phyloP scores from a whole-genome alignment of 2,888 invertebrate species.

The Serripes groenlandicus region DNA sequence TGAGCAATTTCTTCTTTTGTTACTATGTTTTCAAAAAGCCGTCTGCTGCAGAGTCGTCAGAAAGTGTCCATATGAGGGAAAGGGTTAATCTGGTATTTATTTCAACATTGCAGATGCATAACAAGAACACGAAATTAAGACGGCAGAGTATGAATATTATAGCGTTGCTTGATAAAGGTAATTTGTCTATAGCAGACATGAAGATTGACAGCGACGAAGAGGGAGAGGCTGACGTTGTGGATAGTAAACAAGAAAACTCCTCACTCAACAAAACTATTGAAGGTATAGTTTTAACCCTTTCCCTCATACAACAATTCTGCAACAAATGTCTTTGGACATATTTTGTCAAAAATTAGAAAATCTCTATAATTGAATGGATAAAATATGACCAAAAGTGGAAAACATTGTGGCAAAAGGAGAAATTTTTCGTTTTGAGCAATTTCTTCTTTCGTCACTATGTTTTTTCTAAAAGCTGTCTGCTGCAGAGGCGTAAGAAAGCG shows the following conservation, averaged over 20 bases:
- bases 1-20: slow-evolving; percentile 1
- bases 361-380: too few relatives aligned
- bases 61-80: neutral
- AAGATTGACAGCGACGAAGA: slow-evolving; percentile 42
- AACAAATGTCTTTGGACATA: too few relatives aligned
- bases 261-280: neutral
- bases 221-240: slow-evolving; percentile 37
- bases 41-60: too few relatives aligned
- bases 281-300: slow-evolving; percentile 8
- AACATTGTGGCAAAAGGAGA: too few relatives aligned
- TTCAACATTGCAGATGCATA: slow-evolving; percentile 60
- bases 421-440: too few relatives aligned
- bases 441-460: too few relatives aligned
- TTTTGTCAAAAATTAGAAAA: too few relatives aligned
- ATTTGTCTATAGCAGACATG: slow-evolving; percentile 49
- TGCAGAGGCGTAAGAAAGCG: too few relatives aligned
- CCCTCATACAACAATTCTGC: too few relatives aligned
- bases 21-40: too few relatives aligned
- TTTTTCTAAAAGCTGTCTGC: too few relatives aligned
- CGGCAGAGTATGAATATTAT: slow-evolving; percentile 72
- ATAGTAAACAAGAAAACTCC: neutral
- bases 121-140: slow-evolving; percentile 73
- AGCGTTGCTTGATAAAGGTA: slow-evolving; percentile 36
- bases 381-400: too few relatives aligned
- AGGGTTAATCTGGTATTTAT: neutral